Evolutionary conservation across 2,113 vertebrate species (phyloP).

Genomic region (Trachemys scripta): DNA sequence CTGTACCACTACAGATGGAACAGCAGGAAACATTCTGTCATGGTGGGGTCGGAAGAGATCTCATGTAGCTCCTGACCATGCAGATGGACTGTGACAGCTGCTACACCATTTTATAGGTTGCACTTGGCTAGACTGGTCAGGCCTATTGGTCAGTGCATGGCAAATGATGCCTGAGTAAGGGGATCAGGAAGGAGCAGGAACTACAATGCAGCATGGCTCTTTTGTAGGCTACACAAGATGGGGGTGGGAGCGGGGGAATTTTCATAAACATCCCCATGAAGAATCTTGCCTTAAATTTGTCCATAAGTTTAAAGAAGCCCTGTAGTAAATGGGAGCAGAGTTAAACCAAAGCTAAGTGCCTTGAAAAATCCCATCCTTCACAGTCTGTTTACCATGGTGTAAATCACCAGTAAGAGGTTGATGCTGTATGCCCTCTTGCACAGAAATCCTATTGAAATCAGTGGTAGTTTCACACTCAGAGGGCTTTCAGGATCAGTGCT

Average conservation of each 20-base stretch:
- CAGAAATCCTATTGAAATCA: not conserved
- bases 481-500: no score
- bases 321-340: not conserved
- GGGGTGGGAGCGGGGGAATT: not conserved
- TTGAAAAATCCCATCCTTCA: not conserved
- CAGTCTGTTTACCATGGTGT: not conserved
- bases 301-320: fast-evolving
- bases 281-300: not conserved
- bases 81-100: not conserved
- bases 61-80: not conserved
- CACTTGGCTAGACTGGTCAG: not conserved
- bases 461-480: not conserved
- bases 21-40: not conserved
- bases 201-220: not conserved
- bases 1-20: not conserved
- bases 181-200: not conserved
- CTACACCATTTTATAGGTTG: not conserved
- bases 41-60: not conserved
- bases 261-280: not conserved
- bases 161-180: not conserved
- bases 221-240: not conserved
- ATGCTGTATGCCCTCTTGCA: not conserved
- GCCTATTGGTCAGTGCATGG: not conserved
- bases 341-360: not conserved
- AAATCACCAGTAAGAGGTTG: not conserved